A percentile compares a stretch with the other conserved stretches of the same genome.
These are phyloP conservation scores for Eupsilia transversa DNA, from an alignment of 2,888 invertebrate genomes.

Conservation along the genomic window DNA sequence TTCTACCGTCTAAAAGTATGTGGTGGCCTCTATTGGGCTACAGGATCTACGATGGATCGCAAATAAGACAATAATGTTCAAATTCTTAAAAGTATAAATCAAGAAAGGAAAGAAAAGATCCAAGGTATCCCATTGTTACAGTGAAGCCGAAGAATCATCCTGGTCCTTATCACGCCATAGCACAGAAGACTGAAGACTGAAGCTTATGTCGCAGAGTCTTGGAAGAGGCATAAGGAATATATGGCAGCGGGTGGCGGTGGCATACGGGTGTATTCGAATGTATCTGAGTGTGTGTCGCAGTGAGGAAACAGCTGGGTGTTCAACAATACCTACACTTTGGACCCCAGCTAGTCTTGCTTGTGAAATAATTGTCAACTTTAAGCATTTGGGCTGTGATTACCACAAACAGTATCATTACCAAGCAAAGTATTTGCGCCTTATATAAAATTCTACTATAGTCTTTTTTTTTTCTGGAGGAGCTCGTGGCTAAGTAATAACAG, in stretches of 20 bases:
- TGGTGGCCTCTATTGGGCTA: no score
- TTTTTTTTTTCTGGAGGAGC: no score
- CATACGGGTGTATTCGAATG: background rate
- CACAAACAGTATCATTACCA: no score
- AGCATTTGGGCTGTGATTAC: background rate
- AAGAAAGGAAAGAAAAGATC: background rate
- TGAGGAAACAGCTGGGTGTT: background rate
- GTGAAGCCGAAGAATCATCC: constrained; percentile 14
- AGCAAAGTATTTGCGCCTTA: background rate
- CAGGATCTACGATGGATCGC: background rate
- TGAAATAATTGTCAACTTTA: background rate
- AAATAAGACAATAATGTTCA: no score
- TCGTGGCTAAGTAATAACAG: no score
- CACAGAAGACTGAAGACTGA: constrained; percentile 14
- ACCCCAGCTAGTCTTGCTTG: background rate
- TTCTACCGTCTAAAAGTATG: background rate
- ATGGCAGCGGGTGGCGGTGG: background rate
- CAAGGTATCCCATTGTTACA: constrained; percentile 22
- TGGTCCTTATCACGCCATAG: constrained; percentile 16
- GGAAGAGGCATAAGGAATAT: constrained; percentile 15
- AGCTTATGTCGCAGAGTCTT: constrained; percentile 13
- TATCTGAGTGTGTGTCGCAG: background rate
- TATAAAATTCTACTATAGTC: no score
- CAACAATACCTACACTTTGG: background rate
- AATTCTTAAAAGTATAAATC: background rate